Evolutionary conservation across 1,140 invertebrate genomes (phyloP).

Genomic region (Apocrypta bakeri): DNA sequence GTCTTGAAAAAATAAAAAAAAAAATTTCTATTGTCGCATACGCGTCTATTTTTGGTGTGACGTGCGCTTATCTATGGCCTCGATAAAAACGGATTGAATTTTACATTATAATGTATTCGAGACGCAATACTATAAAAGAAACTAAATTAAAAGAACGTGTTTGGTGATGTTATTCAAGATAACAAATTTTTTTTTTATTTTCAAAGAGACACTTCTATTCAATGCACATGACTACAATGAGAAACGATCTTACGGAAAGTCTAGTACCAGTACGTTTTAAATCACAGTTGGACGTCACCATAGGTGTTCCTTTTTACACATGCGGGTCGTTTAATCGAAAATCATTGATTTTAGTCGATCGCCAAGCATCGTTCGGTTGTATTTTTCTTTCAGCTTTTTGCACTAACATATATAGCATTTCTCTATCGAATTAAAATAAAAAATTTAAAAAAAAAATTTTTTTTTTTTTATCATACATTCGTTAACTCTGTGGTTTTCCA

Average conservation of each 20-base stretch:
- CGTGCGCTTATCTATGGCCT: not conserved
- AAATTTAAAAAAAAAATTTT: too few relatives aligned
- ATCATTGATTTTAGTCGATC: slow-evolving; percentile 46
- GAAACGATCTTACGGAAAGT: not conserved
- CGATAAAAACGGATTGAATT: slow-evolving; percentile 31
- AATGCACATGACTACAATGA: not conserved
- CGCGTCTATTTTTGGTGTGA: not conserved
- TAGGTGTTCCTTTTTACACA: not conserved
- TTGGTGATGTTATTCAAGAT: slow-evolving; percentile 66
- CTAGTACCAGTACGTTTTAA: slow-evolving; percentile 68
- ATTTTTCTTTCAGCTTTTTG: slow-evolving; percentile 64
- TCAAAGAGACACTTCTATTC: not conserved
- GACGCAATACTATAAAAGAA: not conserved
- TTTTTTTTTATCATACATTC: not conserved
- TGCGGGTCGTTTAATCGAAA: slow-evolving; percentile 38
- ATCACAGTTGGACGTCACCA: not conserved
- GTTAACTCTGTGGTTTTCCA: slow-evolving; percentile 7
- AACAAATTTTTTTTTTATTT: not conserved
- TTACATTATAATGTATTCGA: not conserved
- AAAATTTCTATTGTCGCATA: not conserved
- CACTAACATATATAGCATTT: slow-evolving; percentile 67
- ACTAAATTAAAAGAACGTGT: slow-evolving; percentile 58
- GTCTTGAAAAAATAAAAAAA: slow-evolving; percentile 10
- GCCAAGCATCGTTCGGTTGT: slow-evolving; percentile 67
- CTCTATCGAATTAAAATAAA: too few relatives aligned